Percentiles rank a stretch among this genome's conserved stretches.
These are phyloP conservation scores for Enteromius paludinosus DNA, from an alignment of 2,797 vertebrate species.

Conservation along the genomic window DNA sequence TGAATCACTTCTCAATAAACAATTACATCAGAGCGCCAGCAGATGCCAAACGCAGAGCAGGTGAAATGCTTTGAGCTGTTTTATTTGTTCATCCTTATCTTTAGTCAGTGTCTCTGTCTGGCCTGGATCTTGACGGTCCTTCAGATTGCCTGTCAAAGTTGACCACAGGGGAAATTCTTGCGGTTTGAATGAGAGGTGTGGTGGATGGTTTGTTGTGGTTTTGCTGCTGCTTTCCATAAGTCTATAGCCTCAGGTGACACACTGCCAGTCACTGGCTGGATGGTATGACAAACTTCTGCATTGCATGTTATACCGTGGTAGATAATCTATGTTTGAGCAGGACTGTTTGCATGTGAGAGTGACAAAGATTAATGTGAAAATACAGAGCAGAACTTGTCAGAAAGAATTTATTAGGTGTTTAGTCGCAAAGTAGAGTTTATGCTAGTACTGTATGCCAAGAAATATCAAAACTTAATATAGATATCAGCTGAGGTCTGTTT, in stretches of 20 bases:
- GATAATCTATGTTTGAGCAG: background rate
- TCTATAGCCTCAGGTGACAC: slow-evolving; percentile 1
- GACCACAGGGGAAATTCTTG: slow-evolving; percentile 63
- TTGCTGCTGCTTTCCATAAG: slow-evolving; percentile 23
- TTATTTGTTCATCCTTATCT: slow-evolving; percentile 17
- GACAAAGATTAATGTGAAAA: background rate
- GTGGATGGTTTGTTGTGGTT: slow-evolving; percentile 52
- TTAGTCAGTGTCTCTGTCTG: slow-evolving; percentile 9
- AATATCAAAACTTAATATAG: background rate
- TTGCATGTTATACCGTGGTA: background rate
- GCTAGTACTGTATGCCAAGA: background rate
- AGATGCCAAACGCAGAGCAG: slow-evolving; percentile 65
- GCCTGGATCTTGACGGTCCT: slow-evolving; percentile 58
- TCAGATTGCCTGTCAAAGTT: slow-evolving; percentile 64
- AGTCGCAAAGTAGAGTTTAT: background rate
- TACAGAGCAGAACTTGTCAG: background rate
- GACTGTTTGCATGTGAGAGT: background rate
- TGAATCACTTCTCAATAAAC: slow-evolving; percentile 76
- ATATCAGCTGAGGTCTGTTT: slow-evolving; percentile 3
- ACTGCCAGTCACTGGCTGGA: background rate
- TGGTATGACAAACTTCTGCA: background rate
- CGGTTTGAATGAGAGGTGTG: slow-evolving; percentile 45
- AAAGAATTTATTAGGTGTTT: background rate
- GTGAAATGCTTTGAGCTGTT: slow-evolving; percentile 52
- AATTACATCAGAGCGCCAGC: slow-evolving; percentile 75